Base-by-base conservation (phyloP, 1,140 invertebrate species). In the Pteromalus puparum region DNA sequence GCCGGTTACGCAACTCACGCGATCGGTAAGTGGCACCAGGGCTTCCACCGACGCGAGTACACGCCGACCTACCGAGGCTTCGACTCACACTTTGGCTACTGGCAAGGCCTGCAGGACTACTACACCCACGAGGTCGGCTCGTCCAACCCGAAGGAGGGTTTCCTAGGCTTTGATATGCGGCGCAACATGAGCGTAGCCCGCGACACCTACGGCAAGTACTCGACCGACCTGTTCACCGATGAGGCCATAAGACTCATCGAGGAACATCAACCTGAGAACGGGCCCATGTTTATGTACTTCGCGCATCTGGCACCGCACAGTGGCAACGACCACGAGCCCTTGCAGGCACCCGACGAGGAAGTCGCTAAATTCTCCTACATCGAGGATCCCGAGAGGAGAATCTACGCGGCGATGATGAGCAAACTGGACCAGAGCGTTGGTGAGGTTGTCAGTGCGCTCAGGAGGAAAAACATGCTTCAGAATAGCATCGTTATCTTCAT, bases 1-100 rank as follows among this genome's bases (percentile, higher is more conserved):
- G 90, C 95, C 0, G 97, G 97, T 0, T 99, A 98, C 91, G 92
- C 92, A 6, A 98, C 97, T 1, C 96, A 97, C 90, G 94, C 97
- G 53, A 94, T 99, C 30, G 98, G 98, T n/a, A 99, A 99, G 93
- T 98, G 97, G 97, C 97, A 98, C 89, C 93, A 97, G 80, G 97
- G 97, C 1, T 96, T 94, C 85, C 95, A 94, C 82, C 93, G 94
- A 30, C 94, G 93, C n/a, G 95, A 95, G 83, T 97, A 96, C 87
- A 96, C 97, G 7, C 97, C 97, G 1, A 96, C 95, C 0, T 94
- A 92, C 26, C 94, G 97, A 21, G 97, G 97, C n/a, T 98, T 98
- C 89, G 96, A 98, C 84, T 94, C 95, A 9, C 96, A 97, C 90
- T 97, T 95, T 90, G 97, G 97, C 15, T 98, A 97, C 90, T 97